Percentiles rank a stretch among this genome's conserved stretches.
These are phyloP conservation scores for Leptodactylus fallax DNA, from an alignment of 2,797 vertebrate genomes.

Conservation along the genomic window DNA sequence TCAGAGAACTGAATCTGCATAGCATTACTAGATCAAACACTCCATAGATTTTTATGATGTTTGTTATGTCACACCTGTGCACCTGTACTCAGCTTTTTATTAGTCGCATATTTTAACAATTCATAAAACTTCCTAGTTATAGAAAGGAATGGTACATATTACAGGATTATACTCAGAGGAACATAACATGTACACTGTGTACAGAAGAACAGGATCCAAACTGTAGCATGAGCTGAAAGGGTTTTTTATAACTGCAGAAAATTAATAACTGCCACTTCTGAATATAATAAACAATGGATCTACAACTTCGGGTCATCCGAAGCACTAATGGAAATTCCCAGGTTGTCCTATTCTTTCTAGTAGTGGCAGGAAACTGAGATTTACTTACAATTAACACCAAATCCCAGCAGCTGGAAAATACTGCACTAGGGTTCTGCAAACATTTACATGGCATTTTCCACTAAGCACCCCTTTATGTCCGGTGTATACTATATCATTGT, in stretches of 20 bases:
- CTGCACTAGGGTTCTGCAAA: background rate
- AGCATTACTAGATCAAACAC: background rate
- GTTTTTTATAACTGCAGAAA: background rate
- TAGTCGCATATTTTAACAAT: background rate
- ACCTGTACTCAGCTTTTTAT: slow-evolving; percentile 4
- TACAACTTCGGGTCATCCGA: slow-evolving; percentile 27
- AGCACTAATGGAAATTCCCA: slow-evolving; percentile 47
- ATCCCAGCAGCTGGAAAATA: slow-evolving; percentile 13
- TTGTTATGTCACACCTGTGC: slow-evolving; percentile 16
- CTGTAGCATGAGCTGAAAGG: slow-evolving; percentile 1
- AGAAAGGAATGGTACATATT: background rate
- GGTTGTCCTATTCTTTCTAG: slow-evolving; percentile 37
- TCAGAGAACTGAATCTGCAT: background rate
- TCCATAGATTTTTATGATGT: slow-evolving; percentile 1
- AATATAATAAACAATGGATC: slow-evolving; percentile 40
- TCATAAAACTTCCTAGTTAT: background rate
- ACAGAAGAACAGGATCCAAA: slow-evolving; percentile 11
- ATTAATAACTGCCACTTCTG: slow-evolving; percentile 17
- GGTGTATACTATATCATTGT: background rate
- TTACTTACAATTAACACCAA: slow-evolving; percentile 24
- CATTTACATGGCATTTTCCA: background rate
- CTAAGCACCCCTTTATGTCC: background rate
- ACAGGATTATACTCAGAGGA: background rate
- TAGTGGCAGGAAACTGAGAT: slow-evolving; percentile 31
- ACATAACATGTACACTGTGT: background rate